phyloP scores from a whole-genome alignment of 2,797 vertebrate genomes.

The Ptychobarbus kaznakovi region DNA sequence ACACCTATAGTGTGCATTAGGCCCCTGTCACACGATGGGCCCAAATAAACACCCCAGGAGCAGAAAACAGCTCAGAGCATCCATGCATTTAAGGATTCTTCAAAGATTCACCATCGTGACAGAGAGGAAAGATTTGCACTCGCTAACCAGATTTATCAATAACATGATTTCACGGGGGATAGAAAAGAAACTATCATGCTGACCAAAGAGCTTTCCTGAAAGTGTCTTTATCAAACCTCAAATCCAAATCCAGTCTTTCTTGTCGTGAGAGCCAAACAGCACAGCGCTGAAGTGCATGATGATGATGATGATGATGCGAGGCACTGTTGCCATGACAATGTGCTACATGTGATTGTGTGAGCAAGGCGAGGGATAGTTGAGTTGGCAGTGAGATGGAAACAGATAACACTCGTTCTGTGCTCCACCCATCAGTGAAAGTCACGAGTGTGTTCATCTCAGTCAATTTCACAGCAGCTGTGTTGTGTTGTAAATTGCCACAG shows the following conservation, averaged over 20 bases:
- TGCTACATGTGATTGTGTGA: conserved; percentile 22
- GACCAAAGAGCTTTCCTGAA: background rate
- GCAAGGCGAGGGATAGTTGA: conserved; percentile 28
- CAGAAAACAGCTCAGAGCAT: background rate
- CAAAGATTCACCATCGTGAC: background rate
- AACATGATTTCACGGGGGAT: background rate
- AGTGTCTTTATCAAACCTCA: background rate
- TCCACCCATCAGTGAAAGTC: conserved; percentile 11
- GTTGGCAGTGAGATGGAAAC: conserved; percentile 32
- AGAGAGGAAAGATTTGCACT: background rate
- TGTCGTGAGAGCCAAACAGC: conserved; percentile 11
- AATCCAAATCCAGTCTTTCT: background rate
- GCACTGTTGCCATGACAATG: conserved; percentile 47
- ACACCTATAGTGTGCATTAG: conserved; percentile 16
- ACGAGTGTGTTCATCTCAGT: conserved; percentile 7
- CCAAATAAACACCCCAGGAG: background rate
- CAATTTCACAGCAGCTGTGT: conserved; percentile 7
- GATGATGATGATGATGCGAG: conserved; percentile 26
- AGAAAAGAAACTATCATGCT: background rate
- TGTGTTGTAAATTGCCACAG: background rate
- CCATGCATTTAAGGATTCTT: background rate
- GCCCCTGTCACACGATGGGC: background rate
- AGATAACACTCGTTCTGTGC: conserved; percentile 30
- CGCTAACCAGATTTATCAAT: background rate
- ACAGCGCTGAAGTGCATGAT: conserved; percentile 26